Evolutionary conservation across 2,113 vertebrate genomes (phyloP), one percentile per base, ranked within the genome.

Genomic region (Gadus chalcogrammus): DNA sequence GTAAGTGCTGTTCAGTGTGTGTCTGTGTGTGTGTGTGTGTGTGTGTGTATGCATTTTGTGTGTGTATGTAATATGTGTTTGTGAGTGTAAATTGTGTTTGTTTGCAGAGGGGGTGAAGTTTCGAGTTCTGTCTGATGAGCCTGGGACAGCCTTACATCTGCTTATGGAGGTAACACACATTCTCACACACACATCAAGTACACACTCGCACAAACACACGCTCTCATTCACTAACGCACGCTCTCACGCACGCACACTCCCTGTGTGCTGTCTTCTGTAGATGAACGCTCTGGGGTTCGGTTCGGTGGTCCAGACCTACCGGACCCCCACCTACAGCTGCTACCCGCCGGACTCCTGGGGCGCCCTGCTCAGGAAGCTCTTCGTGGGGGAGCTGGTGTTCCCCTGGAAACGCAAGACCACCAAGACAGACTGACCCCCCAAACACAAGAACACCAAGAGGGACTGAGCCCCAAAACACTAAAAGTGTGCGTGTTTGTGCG

Each of bases 361-460:
- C 0, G 91, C 93, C 0, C 88, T 99, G 85, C 92, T 93, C 86
- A 94, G 94, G 85, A 99, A 97, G 70, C 93, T 99, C 63, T 96
- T 99, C 80, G 88, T 97, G 0, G 97, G 97, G 55, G 95, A 99
- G 87, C 92, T 99, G 28, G 92, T 99, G 83, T 99, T 97, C 78
- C 97, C 97, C 64, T 99, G 97, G 97, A 96, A 89, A 74, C 94
- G 94, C 83, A 96, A 94, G 87, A 91, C 75, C 79, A 90, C 92
- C 80, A 97, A 97, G 84, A 89, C 91, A n/a, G 94, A 97, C 75
- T 98, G 83, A 94, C 70, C 42, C 42, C 11, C 8, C 8, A 48
- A 48, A 48, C 9, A 13, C 42, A 48, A 48, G 42, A 48, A 7
- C 42, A 12, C 42, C 42, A 9, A 48, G 42, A 48, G 6, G 11